Evolutionary conservation across 2,113 vertebrate genomes (phyloP).

Genomic region (Indicator maculatus): DNA sequence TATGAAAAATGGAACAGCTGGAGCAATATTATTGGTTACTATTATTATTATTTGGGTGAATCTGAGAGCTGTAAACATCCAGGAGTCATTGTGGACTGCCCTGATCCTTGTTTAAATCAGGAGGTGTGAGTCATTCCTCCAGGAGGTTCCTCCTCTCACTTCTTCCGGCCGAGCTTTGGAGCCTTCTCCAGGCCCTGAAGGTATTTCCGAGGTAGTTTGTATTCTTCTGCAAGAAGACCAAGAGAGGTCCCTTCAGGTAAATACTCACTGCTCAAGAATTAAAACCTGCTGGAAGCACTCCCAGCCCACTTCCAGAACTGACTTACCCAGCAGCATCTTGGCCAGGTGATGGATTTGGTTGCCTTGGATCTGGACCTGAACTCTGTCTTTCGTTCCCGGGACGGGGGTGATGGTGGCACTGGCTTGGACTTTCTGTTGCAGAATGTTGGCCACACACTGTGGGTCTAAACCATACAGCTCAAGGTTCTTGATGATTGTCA

Average conservation of each 20-base stretch:
- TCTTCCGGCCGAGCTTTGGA: slow-evolving; percentile 87
- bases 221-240: slow-evolving; percentile 85
- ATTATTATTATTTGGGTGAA: not conserved
- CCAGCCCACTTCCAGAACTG: not conserved
- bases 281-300: not conserved
- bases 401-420: slow-evolving; percentile 83
- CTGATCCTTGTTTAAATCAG: not conserved
- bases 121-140: not conserved
- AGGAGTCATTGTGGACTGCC: not conserved
- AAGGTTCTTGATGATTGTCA: slow-evolving; percentile 93
- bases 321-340: slow-evolving; percentile 87
- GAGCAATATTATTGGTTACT: not conserved
- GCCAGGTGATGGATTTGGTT: slow-evolving; percentile 91
- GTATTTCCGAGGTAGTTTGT: slow-evolving; percentile 88
- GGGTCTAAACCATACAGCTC: slow-evolving; percentile 92
- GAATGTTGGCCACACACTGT: slow-evolving; percentile 76
- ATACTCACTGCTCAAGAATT: not conserved
- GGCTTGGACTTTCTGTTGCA: slow-evolving; percentile 92
- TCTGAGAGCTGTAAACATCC: not conserved
- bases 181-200: slow-evolving; percentile 92
- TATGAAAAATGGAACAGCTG: slow-evolving; percentile 34
- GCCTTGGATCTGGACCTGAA: slow-evolving; percentile 94
- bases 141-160: slow-evolving; percentile 62
- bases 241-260: not conserved
- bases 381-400: slow-evolving; percentile 87